These are phyloP conservation scores for Pituophis catenifer DNA, from an alignment of 2,113 vertebrate species.

Conservation along the genomic window DNA sequence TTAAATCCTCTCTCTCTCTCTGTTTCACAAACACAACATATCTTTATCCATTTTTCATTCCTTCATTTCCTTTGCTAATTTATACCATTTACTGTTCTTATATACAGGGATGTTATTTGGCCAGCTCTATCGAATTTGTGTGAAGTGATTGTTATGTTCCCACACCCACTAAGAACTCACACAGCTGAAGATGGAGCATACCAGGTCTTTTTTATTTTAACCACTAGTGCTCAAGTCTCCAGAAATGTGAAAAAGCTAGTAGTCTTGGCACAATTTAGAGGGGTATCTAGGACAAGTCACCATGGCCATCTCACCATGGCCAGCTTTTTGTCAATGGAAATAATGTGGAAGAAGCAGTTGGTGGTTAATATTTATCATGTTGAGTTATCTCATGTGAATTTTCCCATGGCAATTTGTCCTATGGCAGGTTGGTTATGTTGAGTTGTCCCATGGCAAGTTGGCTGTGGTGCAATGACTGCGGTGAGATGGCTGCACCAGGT, in stretches of 20 bases:
- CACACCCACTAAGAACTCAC: background rate
- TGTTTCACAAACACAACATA: background rate
- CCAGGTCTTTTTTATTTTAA: background rate
- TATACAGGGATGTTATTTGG: background rate
- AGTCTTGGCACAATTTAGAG: background rate
- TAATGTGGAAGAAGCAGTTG: background rate
- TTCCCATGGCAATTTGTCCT: too few species aligned
- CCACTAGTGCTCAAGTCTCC: background rate
- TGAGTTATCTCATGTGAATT: background rate
- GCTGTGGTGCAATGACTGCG: background rate
- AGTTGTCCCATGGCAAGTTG: background rate
- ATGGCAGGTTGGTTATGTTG: too few species aligned
- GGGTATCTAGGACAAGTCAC: background rate
- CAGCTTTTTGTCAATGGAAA: background rate
- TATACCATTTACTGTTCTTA: background rate
- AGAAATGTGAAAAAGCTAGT: background rate
- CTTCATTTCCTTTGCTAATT: background rate
- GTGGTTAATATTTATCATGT: background rate
- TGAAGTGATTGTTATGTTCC: background rate
- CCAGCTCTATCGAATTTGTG: background rate
- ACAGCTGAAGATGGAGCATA: background rate
- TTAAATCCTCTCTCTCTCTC: background rate
- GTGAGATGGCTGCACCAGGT: background rate
- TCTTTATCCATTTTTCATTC: background rate
- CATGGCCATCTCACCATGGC: background rate